Conservation (phyloP, 2,113 vertebrate genomes). For the Meleagris gallopavo region DNA sequence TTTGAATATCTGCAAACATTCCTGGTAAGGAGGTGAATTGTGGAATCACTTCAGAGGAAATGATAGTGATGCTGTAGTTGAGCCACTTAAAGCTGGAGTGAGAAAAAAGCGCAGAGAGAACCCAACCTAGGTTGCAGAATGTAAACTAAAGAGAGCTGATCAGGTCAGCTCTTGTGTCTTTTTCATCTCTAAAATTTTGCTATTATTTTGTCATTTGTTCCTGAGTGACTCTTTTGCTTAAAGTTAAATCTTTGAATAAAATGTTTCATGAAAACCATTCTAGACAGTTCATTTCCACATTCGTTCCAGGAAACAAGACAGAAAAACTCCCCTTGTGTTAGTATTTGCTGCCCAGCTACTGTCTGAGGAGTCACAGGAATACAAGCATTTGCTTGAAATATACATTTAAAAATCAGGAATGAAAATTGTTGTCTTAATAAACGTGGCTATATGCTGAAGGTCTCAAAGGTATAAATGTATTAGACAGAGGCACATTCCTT, state of each 20-base stretch:
- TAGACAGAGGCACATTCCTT: constrained; percentile 37
- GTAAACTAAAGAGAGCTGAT: background rate
- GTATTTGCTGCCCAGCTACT: background rate
- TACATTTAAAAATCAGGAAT: constrained; percentile 55
- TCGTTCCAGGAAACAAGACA: background rate
- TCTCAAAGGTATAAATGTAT: constrained; percentile 37
- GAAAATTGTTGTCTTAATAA: constrained; percentile 52
- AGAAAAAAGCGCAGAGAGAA: background rate
- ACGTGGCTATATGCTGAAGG: background rate
- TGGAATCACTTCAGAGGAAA: background rate
- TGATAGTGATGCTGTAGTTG: background rate
- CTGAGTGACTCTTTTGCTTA: background rate
- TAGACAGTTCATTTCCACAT: background rate
- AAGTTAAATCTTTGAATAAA: constrained; percentile 30
- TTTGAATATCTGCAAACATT: background rate
- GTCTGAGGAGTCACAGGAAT: constrained; percentile 18
- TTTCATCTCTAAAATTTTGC: background rate
- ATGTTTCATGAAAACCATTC: background rate
- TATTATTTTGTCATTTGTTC: background rate
- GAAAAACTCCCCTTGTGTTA: background rate
- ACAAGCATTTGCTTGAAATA: constrained; percentile 29
- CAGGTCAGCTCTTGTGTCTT: background rate
- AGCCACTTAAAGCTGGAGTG: background rate
- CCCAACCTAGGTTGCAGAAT: background rate
- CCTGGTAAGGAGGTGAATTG: background rate